These are phyloP conservation scores for Lasioglossum zephyrum DNA, from an alignment of 2,888 invertebrate species.

Conservation along the genomic window DNA sequence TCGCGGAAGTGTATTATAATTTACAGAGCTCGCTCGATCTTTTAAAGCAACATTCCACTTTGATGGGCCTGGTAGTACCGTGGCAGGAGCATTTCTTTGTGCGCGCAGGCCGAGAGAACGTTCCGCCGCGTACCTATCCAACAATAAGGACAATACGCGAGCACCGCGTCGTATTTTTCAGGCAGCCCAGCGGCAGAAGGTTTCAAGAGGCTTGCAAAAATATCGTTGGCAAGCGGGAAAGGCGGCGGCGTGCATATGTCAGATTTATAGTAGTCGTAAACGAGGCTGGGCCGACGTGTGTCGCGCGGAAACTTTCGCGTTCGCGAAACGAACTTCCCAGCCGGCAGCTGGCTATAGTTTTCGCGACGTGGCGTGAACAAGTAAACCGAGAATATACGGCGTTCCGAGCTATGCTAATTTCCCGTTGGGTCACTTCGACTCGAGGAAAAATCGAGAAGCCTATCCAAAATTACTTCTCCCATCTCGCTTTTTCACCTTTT, in stretches of 20 bases:
- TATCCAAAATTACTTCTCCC: neutral
- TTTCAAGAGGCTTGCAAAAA: conserved; percentile 7
- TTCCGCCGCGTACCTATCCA: neutral
- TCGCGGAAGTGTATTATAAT: neutral
- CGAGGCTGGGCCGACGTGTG: conserved; percentile 26
- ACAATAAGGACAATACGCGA: conserved; percentile 7
- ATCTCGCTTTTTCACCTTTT: no score
- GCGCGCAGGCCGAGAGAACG: neutral
- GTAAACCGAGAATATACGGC: conserved; percentile 11
- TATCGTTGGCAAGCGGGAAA: conserved; percentile 5
- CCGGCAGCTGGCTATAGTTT: conserved; percentile 1
- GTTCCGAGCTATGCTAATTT: conserved; percentile 1
- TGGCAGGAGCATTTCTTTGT: neutral
- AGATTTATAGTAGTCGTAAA: conserved; percentile 60
- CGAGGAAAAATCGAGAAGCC: neutral
- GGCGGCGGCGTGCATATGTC: conserved; percentile 40
- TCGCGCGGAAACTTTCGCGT: conserved; percentile 23
- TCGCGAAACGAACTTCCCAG: conserved; percentile 10
- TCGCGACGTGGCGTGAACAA: conserved; percentile 1
- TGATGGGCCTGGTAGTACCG: neutral
- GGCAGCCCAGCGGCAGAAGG: conserved; percentile 2
- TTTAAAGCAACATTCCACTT: conserved; percentile 5
- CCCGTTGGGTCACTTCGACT: neutral
- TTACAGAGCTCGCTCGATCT: neutral
- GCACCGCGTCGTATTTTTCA: conserved; percentile 7